Evolutionary conservation across 2,888 invertebrate genomes (phyloP).

Genomic region (Escarpia spicata): DNA sequence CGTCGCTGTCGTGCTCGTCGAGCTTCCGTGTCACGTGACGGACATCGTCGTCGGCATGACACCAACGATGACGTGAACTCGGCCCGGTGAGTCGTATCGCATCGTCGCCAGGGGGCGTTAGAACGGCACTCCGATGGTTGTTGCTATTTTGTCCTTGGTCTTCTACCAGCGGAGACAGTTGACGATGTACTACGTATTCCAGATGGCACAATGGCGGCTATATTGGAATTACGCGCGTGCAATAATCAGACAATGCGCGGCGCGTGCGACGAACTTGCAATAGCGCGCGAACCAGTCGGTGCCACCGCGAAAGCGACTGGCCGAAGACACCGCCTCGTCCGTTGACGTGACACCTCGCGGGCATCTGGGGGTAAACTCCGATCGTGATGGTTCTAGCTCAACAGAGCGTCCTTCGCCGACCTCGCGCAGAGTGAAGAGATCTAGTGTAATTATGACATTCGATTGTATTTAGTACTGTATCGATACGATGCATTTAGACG

Average conservation of each 20-base stretch:
- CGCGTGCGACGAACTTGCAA: too few species aligned
- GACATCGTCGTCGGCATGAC: not conserved
- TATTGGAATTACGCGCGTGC: not conserved
- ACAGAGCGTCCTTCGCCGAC: too few species aligned
- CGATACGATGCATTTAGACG: not conserved
- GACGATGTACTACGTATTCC: not conserved
- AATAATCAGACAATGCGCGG: too few species aligned
- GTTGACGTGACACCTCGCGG: too few species aligned
- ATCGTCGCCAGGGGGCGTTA: not conserved
- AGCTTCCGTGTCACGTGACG: constrained; percentile 1
- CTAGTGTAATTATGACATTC: not conserved
- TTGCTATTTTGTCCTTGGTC: not conserved
- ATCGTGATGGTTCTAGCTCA: too few species aligned
- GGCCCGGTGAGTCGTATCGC: constrained; percentile 3
- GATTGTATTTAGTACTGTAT: not conserved
- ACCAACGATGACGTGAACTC: not conserved
- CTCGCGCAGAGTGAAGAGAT: not conserved
- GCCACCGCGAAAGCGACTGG: too few species aligned
- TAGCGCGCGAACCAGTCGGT: too few species aligned
- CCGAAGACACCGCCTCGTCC: too few species aligned
- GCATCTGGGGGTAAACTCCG: too few species aligned
- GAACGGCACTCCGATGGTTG: not conserved
- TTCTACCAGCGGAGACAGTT: not conserved
- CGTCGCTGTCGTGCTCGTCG: not conserved
- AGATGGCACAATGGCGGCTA: not conserved